Conservation (phyloP, 2,113 vertebrate genomes). For the Indicator maculatus region DNA sequence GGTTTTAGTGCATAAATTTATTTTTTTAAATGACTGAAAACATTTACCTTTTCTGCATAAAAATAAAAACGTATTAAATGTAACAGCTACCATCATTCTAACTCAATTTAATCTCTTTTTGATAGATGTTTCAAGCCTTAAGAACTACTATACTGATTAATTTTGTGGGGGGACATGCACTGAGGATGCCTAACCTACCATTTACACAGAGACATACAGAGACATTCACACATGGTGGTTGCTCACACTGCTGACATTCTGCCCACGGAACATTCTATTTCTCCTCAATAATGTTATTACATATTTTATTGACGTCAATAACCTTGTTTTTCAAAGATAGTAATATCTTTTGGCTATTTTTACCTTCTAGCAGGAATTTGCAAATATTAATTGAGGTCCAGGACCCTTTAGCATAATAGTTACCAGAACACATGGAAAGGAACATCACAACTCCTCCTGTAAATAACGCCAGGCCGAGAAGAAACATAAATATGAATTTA, state of each 20-base stretch:
- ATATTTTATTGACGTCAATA: constrained; percentile 11
- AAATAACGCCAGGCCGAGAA: constrained; percentile 6
- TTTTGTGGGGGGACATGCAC: accelerated
- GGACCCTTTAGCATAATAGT: neutral
- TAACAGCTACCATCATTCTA: neutral
- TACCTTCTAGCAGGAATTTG: neutral
- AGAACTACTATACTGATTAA: neutral
- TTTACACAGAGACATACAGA: neutral
- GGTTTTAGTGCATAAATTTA: neutral
- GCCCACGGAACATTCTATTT: neutral
- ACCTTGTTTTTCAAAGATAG: constrained; percentile 16
- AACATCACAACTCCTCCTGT: neutral
- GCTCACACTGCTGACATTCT: neutral
- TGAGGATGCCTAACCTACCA: neutral
- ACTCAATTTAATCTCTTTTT: neutral
- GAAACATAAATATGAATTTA: neutral
- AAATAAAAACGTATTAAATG: neutral
- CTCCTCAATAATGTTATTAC: constrained; percentile 2
- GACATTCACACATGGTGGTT: neutral
- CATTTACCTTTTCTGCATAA: neutral
- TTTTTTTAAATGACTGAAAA: neutral
- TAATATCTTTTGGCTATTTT: constrained; percentile 44
- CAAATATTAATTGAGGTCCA: constrained; percentile 24
- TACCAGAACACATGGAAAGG: neutral
- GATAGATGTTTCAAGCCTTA: neutral